These are phyloP conservation scores for Halocaridina rubra DNA, from an alignment of 2,888 invertebrate genomes.

Conservation along the genomic window DNA sequence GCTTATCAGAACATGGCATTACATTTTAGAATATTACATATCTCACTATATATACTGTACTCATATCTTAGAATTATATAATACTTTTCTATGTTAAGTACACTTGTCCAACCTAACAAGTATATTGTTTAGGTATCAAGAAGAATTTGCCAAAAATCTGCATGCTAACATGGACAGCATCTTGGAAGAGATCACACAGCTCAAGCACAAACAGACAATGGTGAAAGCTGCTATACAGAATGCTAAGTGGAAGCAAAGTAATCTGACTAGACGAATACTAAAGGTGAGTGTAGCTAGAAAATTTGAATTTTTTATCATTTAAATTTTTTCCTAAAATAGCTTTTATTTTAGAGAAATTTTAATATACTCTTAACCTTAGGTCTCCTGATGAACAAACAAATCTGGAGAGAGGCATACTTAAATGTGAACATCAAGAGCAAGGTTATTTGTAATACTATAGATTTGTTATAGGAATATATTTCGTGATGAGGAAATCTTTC, in stretches of 20 bases:
- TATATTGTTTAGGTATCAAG: slow-evolving; percentile 63
- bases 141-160: slow-evolving; percentile 85
- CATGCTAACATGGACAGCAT: slow-evolving; percentile 84
- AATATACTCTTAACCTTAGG: too few species aligned
- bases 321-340: too few species aligned
- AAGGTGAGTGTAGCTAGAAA: slow-evolving; percentile 73
- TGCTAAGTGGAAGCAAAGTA: slow-evolving; percentile 82
- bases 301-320: background rate
- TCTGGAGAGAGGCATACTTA: too few species aligned
- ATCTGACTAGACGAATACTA: slow-evolving; percentile 85
- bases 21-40: too few species aligned
- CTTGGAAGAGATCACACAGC: slow-evolving; percentile 79
- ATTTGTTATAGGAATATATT: too few species aligned
- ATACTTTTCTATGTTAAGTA: background rate
- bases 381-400: too few species aligned
- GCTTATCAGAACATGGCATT: too few species aligned
- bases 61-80: background rate
- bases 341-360: too few species aligned
- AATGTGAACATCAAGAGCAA: too few species aligned
- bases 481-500: too few species aligned
- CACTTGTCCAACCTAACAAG: too few species aligned
- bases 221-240: slow-evolving; percentile 85
- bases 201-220: slow-evolving; percentile 84
- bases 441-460: too few species aligned
- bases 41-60: background rate